Conservation (phyloP, 2,797 vertebrate species). For the Carcharodon carcharias region DNA sequence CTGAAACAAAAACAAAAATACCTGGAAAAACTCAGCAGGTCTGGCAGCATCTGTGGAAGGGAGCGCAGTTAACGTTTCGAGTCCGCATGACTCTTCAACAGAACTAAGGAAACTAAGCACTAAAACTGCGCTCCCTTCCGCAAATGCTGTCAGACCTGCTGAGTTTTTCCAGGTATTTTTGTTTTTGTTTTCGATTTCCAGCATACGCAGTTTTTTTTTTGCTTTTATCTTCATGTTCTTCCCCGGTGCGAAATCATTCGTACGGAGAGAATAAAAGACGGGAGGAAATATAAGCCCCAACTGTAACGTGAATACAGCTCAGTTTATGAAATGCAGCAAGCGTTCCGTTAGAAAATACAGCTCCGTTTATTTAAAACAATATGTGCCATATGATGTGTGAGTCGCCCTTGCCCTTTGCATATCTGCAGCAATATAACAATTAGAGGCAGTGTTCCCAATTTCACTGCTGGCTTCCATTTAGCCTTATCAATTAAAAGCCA, state of each 20-base stretch:
- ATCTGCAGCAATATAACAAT: neutral
- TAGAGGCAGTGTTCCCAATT: neutral
- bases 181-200: too few relatives aligned
- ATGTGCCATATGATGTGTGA: neutral
- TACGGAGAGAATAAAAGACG: neutral
- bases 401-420: neutral
- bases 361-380: neutral
- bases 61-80: too few relatives aligned
- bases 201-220: too few relatives aligned
- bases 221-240: too few relatives aligned
- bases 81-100: too few relatives aligned
- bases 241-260: neutral
- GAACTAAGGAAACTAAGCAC: too few relatives aligned
- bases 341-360: neutral
- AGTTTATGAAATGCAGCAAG: neutral
- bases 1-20: too few relatives aligned
- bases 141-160: too few relatives aligned
- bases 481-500: constrained; percentile 6
- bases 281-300: neutral
- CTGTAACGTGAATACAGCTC: neutral
- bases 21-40: too few relatives aligned
- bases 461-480: neutral
- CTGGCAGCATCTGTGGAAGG: too few relatives aligned
- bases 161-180: too few relatives aligned
- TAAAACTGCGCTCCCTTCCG: too few relatives aligned